A percentile compares a stretch with the other conserved stretches of the same genome.
Conservation (phyloP, 2,888 invertebrate species). For the Scaptomyza tumidula region DNA sequence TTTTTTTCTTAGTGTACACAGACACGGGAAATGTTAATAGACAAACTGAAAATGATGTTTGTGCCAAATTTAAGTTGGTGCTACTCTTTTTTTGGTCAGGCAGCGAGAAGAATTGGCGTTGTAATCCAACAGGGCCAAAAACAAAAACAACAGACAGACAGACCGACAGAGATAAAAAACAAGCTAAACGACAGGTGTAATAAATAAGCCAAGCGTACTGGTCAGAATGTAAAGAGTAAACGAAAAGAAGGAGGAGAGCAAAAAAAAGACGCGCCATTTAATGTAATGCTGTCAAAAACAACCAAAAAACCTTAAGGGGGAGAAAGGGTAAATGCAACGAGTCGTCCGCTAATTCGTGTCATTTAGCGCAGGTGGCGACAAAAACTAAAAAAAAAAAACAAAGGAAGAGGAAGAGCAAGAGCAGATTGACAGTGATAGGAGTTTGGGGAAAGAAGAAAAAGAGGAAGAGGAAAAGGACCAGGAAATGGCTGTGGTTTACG, state of each 20-base stretch:
- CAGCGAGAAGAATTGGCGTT: slow-evolving; percentile 40
- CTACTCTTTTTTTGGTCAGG: slow-evolving; percentile 49
- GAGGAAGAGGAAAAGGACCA: slow-evolving; percentile 29
- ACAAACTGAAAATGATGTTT: slow-evolving; percentile 79
- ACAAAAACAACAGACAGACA: slow-evolving; percentile 24
- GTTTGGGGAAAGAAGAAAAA: neutral
- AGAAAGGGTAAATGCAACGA: slow-evolving; percentile 16
- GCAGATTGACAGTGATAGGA: slow-evolving; percentile 79
- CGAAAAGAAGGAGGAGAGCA: neutral
- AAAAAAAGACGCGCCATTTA: slow-evolving; percentile 31
- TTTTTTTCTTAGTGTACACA: neutral
- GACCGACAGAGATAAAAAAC: slow-evolving; percentile 51
- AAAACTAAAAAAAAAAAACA: slow-evolving; percentile 34
- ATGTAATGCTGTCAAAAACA: slow-evolving; percentile 29
- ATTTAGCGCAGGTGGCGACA: slow-evolving; percentile 78
- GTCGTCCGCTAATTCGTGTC: slow-evolving; percentile 71
- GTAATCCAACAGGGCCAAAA: slow-evolving; percentile 50
- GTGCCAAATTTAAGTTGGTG: slow-evolving; percentile 73
- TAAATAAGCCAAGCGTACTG: slow-evolving; percentile 70
- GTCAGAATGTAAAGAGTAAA: slow-evolving; percentile 43
- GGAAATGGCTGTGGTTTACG: slow-evolving; percentile 65
- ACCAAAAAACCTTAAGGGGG: neutral
- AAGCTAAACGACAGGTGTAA: slow-evolving; percentile 76
- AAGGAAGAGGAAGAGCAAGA: slow-evolving; percentile 32
- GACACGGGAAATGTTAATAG: slow-evolving; percentile 73